Base-by-base conservation (phyloP, 2,797 vertebrate genomes). In the Megaceryle alcyon region DNA sequence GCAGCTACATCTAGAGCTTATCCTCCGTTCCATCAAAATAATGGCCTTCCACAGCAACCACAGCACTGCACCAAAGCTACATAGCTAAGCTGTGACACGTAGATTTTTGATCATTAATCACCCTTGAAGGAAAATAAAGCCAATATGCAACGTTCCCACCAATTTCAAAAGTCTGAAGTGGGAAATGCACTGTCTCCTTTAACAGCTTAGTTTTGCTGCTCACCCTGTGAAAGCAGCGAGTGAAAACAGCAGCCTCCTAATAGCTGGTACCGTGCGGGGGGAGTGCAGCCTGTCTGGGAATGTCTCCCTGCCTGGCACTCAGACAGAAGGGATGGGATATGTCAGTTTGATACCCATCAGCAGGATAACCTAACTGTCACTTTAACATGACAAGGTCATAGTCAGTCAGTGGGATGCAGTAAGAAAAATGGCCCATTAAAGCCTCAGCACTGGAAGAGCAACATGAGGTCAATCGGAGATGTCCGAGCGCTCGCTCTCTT, bases 301-400 rank as follows among this genome's bases (percentile, higher is more conserved):
- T n/a, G 65, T 13, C 5, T 75, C 95, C 82, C 88, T 41, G 94
- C 90, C 86, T 70, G 85, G 86, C 64, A 65, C 94, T 37, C 61
- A 2, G 49, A 84, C 64, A 39, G 80, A 28, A 60, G 71, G 82
- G 94, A 94, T 94, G 93, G 95, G 87, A 70, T 93, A 61, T 37
- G 89, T 96, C 92, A 91, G 9, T 53, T 57, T 81, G 84, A 92
- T 81, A 92, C 93, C 90, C 65, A 39, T 83, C 86, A 96, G 68
- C 78, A 35, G 44, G 49, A 56, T 26, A 33, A 86, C 43, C 76
- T 25, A 17, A 21, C 82, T 78, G 96, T 92, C 95, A 65, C 85
- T 87, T 94, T 89, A 97, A 96, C 79, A 44, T 73, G 97, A 97
- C 97, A 60, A 76, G 96, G 97, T 97, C 96, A 73, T 33, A 71